Conservation (phyloP, 2,113 vertebrate species). For the Empidonax alnorum region DNA sequence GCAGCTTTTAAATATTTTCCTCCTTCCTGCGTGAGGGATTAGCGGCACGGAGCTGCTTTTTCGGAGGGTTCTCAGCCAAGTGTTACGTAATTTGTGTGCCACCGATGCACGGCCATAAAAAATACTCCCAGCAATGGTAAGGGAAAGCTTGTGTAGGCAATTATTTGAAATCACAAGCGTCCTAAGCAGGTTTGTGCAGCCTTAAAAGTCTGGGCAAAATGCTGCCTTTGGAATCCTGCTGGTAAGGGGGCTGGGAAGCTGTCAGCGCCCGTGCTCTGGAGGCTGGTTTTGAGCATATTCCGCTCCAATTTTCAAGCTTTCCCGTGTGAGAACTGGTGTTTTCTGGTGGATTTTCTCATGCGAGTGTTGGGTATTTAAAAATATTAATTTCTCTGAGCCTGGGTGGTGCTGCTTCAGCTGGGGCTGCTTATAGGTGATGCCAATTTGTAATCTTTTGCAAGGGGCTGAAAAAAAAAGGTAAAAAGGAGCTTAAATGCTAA, state of each 20-base stretch:
- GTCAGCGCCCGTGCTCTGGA: not conserved
- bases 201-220: not conserved
- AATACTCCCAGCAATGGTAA: not conserved
- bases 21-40: not conserved
- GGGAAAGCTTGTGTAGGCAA: not conserved
- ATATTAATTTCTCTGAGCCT: not conserved
- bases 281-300: not conserved
- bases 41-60: not conserved
- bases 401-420: not conserved
- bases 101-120: not conserved
- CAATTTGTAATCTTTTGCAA: slow-evolving; percentile 22
- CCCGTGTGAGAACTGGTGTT: not conserved
- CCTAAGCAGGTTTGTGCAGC: not conserved
- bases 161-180: not conserved
- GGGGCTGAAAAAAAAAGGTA: not conserved
- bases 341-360: not conserved
- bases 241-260: not conserved
- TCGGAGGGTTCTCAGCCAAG: slow-evolving; percentile 14
- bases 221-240: not conserved
- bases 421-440: not conserved
- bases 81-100: slow-evolving; percentile 42
- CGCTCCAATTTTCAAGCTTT: not conserved
- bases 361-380: not conserved
- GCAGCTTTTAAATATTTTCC: slow-evolving; percentile 27
- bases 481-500: slow-evolving; percentile 27